phyloP scores from a whole-genome alignment of 2,888 invertebrate genomes.

The Parnassius mnemosyne region DNA sequence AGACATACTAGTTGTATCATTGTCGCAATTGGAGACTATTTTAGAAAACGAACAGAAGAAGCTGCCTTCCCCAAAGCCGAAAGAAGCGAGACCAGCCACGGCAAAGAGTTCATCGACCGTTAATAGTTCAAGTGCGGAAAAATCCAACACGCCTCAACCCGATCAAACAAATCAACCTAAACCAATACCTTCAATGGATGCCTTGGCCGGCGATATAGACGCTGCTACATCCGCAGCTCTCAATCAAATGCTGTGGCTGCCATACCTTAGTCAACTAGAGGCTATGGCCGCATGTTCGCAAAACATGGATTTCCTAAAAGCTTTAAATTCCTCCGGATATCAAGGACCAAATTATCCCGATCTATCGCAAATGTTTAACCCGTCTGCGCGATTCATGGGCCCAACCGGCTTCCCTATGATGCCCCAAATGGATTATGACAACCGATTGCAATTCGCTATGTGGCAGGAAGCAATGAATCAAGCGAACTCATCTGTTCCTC shows the following conservation, averaged over 20 bases:
- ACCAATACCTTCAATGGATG: slow-evolving; percentile 62
- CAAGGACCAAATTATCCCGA: slow-evolving; percentile 74
- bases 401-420: slow-evolving; percentile 65
- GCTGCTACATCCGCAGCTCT: slow-evolving; percentile 85
- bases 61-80: slow-evolving; percentile 38
- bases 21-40: slow-evolving; percentile 86
- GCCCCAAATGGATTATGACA: slow-evolving; percentile 76
- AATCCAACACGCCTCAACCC: slow-evolving; percentile 39
- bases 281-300: slow-evolving; percentile 80
- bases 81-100: slow-evolving; percentile 43
- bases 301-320: slow-evolving; percentile 81
- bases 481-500: slow-evolving; percentile 60
- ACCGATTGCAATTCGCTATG: slow-evolving; percentile 81
- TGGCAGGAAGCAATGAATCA: slow-evolving; percentile 86
- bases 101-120: slow-evolving; percentile 40
- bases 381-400: slow-evolving; percentile 63
- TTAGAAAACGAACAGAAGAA: slow-evolving; percentile 73
- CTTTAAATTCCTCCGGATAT: slow-evolving; percentile 74
- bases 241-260: slow-evolving; percentile 88
- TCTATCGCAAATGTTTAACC: slow-evolving; percentile 74
- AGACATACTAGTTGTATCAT: slow-evolving; percentile 87
- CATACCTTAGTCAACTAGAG: slow-evolving; percentile 83
- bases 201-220: slow-evolving; percentile 83
- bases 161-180: slow-evolving; percentile 55
- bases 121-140: slow-evolving; percentile 44